Conservation (phyloP, 2,797 vertebrate species). For the Chaetophractus vellerosus region DNA sequence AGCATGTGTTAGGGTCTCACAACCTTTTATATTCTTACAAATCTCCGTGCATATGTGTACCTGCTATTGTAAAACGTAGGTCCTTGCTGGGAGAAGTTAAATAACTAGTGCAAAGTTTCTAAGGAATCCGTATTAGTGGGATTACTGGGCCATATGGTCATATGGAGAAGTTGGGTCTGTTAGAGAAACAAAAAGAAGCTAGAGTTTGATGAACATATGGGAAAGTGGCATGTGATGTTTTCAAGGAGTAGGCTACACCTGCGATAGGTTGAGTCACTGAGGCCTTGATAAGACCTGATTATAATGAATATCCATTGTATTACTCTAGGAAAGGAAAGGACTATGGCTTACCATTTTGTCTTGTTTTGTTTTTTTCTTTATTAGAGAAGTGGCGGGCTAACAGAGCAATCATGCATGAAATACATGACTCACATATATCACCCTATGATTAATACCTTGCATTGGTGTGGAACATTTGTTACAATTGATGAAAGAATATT, state of each 20-base stretch:
- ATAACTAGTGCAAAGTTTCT: background rate
- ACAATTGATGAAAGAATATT: no score
- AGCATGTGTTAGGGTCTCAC: background rate
- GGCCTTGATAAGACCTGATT: background rate
- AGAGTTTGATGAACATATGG: background rate
- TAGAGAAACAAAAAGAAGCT: background rate
- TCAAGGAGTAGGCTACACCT: background rate
- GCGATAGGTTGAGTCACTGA: background rate
- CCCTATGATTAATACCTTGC: no score
- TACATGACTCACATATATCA: no score
- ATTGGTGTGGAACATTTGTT: no score
- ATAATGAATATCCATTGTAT: background rate
- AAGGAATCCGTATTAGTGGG: background rate
- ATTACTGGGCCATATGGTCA: no score
- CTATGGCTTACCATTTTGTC: background rate
- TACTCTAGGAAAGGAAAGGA: background rate
- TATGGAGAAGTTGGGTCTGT: background rate
- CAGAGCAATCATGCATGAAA: no score
- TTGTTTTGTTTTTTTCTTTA: no score
- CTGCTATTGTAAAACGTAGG: background rate
- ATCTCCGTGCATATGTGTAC: background rate
- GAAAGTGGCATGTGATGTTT: background rate
- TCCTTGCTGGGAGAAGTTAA: background rate
- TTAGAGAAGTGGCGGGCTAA: no score
- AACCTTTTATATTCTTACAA: background rate